A percentile compares a stretch with the other conserved stretches of the same genome.
These are phyloP conservation scores for Sturnus vulgaris DNA, from an alignment of 2,113 vertebrate genomes.

Conservation along the genomic window DNA sequence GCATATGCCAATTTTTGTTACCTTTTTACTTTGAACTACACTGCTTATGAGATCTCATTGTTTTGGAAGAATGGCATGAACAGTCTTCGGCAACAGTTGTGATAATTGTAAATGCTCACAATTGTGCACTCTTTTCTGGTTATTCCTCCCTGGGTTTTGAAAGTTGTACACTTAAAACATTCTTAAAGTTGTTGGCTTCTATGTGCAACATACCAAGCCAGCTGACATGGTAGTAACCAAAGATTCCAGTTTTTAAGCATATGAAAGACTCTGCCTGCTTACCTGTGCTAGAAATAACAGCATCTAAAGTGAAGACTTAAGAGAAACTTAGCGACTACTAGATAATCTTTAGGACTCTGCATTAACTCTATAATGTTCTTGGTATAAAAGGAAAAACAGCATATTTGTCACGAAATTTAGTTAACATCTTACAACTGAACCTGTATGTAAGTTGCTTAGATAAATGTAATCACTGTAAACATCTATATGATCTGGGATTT, in stretches of 20 bases:
- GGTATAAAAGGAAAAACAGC: conserved; percentile 85
- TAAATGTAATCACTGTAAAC: conserved; percentile 89
- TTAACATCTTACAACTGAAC: conserved; percentile 87
- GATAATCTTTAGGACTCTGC: conserved; percentile 88
- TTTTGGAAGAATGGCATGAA: conserved; percentile 84
- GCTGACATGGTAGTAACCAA: conserved; percentile 82
- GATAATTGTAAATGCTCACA: conserved; percentile 81
- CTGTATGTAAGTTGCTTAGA: conserved; percentile 92
- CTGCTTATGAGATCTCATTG: conserved; percentile 80
- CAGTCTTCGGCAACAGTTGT: conserved; percentile 82
- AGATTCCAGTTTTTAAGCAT: conserved; percentile 84
- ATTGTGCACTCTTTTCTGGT: conserved; percentile 77
- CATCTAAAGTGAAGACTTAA: conserved; percentile 88
- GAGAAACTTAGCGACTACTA: conserved; percentile 89
- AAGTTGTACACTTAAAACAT: conserved; percentile 86
- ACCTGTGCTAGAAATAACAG: conserved; percentile 85
- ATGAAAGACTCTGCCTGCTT: conserved; percentile 88
- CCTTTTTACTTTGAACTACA: conserved; percentile 82
- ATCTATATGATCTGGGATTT: conserved; percentile 83
- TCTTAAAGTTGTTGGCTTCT: conserved; percentile 81
- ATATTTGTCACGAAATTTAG: conserved; percentile 87
- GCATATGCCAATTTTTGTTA: conserved; percentile 88
- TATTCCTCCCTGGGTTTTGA: conserved; percentile 79
- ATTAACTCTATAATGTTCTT: conserved; percentile 91
- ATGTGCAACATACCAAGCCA: conserved; percentile 74